These are phyloP conservation scores for Falco biarmicus DNA, from an alignment of 2,797 vertebrate species.

Conservation along the genomic window DNA sequence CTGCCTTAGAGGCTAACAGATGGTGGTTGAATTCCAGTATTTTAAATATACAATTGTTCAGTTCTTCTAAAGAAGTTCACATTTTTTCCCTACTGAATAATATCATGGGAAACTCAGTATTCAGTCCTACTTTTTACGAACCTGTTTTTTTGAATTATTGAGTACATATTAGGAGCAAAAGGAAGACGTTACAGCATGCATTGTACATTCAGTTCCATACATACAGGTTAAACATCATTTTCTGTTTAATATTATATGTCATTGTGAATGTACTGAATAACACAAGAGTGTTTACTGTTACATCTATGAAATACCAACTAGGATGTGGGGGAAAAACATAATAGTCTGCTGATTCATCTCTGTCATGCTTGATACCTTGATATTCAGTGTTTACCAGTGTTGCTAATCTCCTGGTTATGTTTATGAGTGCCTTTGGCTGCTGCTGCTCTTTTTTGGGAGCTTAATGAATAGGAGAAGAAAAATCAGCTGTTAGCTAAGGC, in stretches of 20 bases:
- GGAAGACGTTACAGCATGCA: background rate
- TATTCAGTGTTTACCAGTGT: slow-evolving; percentile 1
- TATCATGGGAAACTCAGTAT: background rate
- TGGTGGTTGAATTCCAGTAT: slow-evolving; percentile 52
- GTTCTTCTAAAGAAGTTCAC: background rate
- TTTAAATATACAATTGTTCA: slow-evolving; percentile 51
- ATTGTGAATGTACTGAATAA: background rate
- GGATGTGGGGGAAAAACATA: background rate
- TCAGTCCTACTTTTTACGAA: background rate
- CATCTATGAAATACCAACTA: background rate
- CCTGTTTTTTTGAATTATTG: background rate
- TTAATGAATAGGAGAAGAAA: background rate
- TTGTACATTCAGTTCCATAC: background rate
- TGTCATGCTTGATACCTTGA: slow-evolving; percentile 1
- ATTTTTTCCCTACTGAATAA: background rate
- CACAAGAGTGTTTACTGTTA: background rate
- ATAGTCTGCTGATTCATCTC: background rate
- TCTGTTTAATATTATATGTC: slow-evolving; percentile 1
- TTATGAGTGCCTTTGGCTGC: background rate
- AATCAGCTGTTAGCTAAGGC: background rate
- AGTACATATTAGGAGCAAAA: background rate
- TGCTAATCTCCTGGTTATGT: slow-evolving; percentile 2
- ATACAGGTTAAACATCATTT: slow-evolving; percentile 2
- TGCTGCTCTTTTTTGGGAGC: background rate
- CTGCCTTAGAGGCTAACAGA: slow-evolving; percentile 70